Evolutionary conservation across 2,888 invertebrate genomes (phyloP), one percentile per base, ranked within the genome.

Genomic region (Busseola fusca): DNA sequence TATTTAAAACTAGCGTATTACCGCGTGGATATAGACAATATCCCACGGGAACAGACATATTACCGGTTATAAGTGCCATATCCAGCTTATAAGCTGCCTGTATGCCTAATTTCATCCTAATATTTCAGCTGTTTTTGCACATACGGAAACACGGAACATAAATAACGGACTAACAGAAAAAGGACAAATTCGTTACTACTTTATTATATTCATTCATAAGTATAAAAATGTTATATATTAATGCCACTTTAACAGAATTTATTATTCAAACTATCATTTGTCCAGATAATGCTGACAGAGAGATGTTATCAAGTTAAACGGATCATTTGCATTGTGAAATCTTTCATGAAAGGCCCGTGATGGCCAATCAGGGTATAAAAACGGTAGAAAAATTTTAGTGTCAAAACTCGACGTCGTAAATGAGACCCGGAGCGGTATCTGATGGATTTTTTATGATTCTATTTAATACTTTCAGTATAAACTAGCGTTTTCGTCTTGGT

Each of bases 301-400:
- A 77, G 75, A 80, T 80, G 57, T 64, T 77, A 82, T 82, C 82
- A 67, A 73, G 64, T 73, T 57, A 77, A 82, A 75, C 70, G 74
- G 81, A 72, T 76, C 78, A 81, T 81, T 83, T 78, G 74, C 81
- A 78, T 83, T 81, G 81, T 74, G 68, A 81, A 83, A 80, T 81
- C 74, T 78, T 72, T 76, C 56, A 81, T 83, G 64, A 82, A 82
- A 72, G 59, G 71, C 63, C 56, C 27, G 18, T 57, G 64, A 76
- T 63, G 64, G 74, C 54, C 78, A 82, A 82, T 69, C 72, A 45
- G 60, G 57, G 56, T 65, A 78, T 76, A 81, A 83, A 83, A 83
- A 76, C 42, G 59, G 67, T 58, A 65, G 69, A 76, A 69, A 71
- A 73, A 60, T 74, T 79, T 83, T 81, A 72, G 72, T 78, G 83